Conservation (phyloP, 2,797 vertebrate species). For the Sciaenops ocellatus region DNA sequence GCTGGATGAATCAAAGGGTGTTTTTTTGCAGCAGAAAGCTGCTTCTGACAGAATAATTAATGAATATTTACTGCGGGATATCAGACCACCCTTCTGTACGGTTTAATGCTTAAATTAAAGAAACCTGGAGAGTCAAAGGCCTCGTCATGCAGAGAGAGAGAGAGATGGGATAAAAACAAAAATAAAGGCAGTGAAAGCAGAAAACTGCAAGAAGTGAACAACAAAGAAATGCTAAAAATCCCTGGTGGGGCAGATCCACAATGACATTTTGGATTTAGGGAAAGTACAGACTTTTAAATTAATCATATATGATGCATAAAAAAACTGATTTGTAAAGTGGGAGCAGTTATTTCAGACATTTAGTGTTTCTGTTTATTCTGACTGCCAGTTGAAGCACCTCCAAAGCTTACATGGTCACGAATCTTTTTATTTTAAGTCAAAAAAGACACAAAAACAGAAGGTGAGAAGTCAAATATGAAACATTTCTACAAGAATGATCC, state of each 20-base stretch:
- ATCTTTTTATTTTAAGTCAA: not conserved
- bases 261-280: not conserved
- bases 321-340: not conserved
- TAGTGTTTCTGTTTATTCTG: too few relatives aligned
- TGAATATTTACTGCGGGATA: constrained; percentile 7
- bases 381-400: too few relatives aligned
- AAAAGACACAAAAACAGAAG: not conserved
- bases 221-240: not conserved
- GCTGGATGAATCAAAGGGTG: not conserved
- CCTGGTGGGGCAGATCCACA: too few relatives aligned
- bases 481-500: too few relatives aligned
- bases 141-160: not conserved
- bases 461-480: not conserved
- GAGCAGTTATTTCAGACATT: not conserved
- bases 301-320: not conserved
- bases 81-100: not conserved
- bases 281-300: not conserved
- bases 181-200: not conserved
- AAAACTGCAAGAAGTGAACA: not conserved
- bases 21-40: not conserved
- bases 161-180: not conserved
- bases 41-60: constrained; percentile 9
- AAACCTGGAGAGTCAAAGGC: not conserved
- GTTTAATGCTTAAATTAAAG: not conserved
- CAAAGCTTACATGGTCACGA: not conserved